Evolutionary conservation across 1,140 invertebrate species (phyloP).

Genomic region (Plutomurus gul): DNA sequence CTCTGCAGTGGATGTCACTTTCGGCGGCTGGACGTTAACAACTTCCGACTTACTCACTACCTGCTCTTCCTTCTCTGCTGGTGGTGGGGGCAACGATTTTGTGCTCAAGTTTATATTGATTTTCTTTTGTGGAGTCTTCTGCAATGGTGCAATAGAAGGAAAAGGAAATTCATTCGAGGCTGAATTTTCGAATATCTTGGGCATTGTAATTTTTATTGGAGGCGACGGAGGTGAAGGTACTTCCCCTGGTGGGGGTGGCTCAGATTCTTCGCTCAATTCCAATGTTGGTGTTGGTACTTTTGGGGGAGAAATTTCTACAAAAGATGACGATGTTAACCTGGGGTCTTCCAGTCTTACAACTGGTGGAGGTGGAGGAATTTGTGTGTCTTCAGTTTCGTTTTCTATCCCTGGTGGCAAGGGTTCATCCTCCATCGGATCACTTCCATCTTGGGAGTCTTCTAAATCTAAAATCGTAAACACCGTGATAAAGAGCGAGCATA

Average conservation of each 20-base stretch:
- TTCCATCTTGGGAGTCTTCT: no score
- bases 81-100: constrained; percentile 16
- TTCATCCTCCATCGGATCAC: no score
- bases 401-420: constrained; percentile 35
- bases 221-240: neutral
- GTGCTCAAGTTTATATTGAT: constrained; percentile 47
- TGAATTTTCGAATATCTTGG: constrained; percentile 4
- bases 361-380: neutral
- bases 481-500: no score
- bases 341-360: neutral
- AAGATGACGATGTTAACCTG: neutral
- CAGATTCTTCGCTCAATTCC: neutral
- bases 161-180: neutral
- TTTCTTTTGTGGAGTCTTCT: constrained; percentile 38
- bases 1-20: neutral
- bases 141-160: neutral
- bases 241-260: constrained; percentile 29
- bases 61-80: neutral
- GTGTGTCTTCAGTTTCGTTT: neutral
- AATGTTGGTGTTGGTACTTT: neutral
- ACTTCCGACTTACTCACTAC: neutral
- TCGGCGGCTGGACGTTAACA: neutral
- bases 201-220: neutral
- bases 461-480: no score
- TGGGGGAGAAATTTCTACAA: neutral